phyloP scores from a whole-genome alignment of 2,113 vertebrate genomes.

The Phalacrocorax brasilianus region DNA sequence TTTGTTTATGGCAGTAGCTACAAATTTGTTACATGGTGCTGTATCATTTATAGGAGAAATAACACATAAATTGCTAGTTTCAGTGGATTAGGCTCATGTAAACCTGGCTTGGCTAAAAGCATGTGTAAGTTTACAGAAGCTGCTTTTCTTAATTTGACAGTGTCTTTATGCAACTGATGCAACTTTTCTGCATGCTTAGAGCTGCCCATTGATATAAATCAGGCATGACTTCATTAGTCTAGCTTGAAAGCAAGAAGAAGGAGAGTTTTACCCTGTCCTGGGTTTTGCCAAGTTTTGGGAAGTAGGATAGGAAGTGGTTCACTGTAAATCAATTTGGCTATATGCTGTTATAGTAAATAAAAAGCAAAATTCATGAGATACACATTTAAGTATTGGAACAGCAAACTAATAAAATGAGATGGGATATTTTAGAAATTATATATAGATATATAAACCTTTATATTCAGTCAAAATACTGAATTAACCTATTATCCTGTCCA shows the following conservation, averaged over 20 bases:
- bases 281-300: neutral
- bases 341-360: neutral
- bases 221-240: neutral
- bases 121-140: neutral
- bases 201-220: neutral
- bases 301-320: neutral
- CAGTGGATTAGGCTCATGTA: neutral
- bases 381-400: neutral
- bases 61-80: neutral
- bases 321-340: neutral
- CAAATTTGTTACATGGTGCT: neutral
- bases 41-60: neutral
- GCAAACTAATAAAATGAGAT: neutral
- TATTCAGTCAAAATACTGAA: neutral
- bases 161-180: neutral
- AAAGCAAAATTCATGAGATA: neutral
- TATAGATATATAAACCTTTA: neutral
- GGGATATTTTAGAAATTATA: neutral
- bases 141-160: neutral
- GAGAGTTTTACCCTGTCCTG: neutral
- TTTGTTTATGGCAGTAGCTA: neutral
- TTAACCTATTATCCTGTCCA: neutral
- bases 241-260: neutral
- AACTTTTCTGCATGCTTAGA: neutral
- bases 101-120: neutral